Evolutionary conservation across 2,113 vertebrate genomes (phyloP).

Genomic region (Megaceryle maxima): DNA sequence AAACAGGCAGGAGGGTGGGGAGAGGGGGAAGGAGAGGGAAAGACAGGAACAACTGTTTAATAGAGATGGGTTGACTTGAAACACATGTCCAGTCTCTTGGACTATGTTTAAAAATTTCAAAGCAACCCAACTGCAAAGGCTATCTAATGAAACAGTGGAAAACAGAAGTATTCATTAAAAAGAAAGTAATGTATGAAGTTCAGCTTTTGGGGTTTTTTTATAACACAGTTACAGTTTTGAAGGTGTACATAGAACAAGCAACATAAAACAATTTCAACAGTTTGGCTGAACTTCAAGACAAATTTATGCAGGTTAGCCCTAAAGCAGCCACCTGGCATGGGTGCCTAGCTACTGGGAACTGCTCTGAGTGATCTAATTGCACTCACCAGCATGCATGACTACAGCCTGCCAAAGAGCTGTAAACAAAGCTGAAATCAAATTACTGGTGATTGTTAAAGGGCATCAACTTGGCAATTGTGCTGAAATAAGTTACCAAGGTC

Average conservation of each 20-base stretch:
- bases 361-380: not conserved
- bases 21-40: not conserved
- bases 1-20: fast-evolving
- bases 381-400: not conserved
- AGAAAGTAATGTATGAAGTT: not conserved
- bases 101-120: not conserved
- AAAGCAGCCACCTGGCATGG: not conserved
- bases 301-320: not conserved
- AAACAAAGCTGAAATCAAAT: not conserved
- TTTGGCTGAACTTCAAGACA: not conserved
- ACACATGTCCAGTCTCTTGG: not conserved
- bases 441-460: not conserved
- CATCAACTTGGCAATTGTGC: not conserved
- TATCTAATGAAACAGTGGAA: not conserved
- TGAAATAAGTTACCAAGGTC: not conserved
- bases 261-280: not conserved
- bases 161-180: not conserved
- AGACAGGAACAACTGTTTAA: not conserved
- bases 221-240: not conserved
- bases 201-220: not conserved
- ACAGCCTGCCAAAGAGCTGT: not conserved
- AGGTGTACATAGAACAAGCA: not conserved
- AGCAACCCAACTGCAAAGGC: not conserved
- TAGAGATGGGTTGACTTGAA: not conserved
- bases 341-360: not conserved